A percentile compares a stretch with the other conserved stretches of the same genome.
Evolutionary conservation across 2,888 invertebrate species (phyloP).

Genomic region (Callyntrura guangdongensis): DNA sequence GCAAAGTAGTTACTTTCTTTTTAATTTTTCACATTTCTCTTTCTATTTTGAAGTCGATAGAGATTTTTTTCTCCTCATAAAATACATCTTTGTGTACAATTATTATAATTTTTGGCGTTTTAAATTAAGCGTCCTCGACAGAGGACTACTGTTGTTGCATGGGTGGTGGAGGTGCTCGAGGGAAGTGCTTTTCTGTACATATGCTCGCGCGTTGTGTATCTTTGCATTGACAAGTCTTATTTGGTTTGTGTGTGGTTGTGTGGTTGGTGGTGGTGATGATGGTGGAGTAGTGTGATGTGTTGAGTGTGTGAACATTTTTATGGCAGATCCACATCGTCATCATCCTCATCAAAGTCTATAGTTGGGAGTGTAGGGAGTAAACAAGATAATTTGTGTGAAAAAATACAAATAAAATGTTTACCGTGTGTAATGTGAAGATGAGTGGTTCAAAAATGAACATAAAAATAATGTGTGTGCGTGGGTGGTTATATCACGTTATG

Average conservation of each 20-base stretch:
- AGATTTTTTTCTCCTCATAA: too few relatives aligned
- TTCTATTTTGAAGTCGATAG: too few relatives aligned
- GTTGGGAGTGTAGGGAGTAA: not conserved
- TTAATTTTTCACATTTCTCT: too few relatives aligned
- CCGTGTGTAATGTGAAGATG: not conserved
- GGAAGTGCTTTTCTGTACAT: not conserved
- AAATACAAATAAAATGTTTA: slow-evolving; percentile 24
- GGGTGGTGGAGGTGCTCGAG: not conserved
- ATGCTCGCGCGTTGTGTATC: not conserved
- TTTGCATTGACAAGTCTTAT: slow-evolving; percentile 52
- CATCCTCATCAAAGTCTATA: slow-evolving; percentile 39
- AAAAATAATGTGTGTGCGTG: too few relatives aligned
- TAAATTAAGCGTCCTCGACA: too few relatives aligned
- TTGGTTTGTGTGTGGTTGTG: slow-evolving; percentile 24
- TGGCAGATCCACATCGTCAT: slow-evolving; percentile 29
- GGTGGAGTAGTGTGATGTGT: not conserved
- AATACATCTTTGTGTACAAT: too few relatives aligned
- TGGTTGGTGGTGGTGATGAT: slow-evolving; percentile 27
- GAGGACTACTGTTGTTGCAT: not conserved
- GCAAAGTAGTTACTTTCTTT: too few relatives aligned
- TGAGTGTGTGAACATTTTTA: not conserved
- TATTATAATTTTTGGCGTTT: too few relatives aligned
- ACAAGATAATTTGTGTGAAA: slow-evolving; percentile 8
- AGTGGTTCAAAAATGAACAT: not conserved
- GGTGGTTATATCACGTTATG: not conserved